These are phyloP conservation scores for Epirrita christyi DNA, from an alignment of 2,888 invertebrate species.

Conservation along the genomic window DNA sequence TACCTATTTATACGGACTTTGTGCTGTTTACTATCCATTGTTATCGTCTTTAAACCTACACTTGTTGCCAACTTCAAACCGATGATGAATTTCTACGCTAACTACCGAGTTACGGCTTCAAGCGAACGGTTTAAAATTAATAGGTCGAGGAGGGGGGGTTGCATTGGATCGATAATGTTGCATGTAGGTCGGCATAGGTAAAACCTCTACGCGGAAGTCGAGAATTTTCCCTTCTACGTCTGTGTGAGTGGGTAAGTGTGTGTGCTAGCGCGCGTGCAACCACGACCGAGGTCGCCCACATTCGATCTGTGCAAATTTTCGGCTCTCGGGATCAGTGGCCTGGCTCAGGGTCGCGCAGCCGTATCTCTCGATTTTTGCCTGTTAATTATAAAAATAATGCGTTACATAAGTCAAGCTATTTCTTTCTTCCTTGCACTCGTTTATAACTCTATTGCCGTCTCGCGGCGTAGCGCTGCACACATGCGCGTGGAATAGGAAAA, in stretches of 20 bases:
- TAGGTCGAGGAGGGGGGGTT: slow-evolving; percentile 36
- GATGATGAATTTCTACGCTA: slow-evolving; percentile 13
- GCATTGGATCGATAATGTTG: slow-evolving; percentile 40
- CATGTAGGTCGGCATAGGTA: slow-evolving; percentile 35
- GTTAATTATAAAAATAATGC: slow-evolving; percentile 85
- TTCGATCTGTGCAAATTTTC: slow-evolving; percentile 84
- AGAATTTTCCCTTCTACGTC: slow-evolving; percentile 63
- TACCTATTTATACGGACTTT: too few relatives aligned
- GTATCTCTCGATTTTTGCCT: slow-evolving; percentile 84
- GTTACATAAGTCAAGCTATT: slow-evolving; percentile 71
- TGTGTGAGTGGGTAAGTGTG: slow-evolving; percentile 52
- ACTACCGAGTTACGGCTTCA: slow-evolving; percentile 31
- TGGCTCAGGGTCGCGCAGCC: slow-evolving; percentile 76
- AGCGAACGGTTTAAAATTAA: slow-evolving; percentile 39
- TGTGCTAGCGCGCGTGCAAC: slow-evolving; percentile 70
- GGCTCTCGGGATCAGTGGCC: slow-evolving; percentile 78
- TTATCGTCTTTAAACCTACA: slow-evolving; percentile 11
- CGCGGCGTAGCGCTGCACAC: slow-evolving; percentile 72
- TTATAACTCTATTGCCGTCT: slow-evolving; percentile 48
- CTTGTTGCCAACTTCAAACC: slow-evolving; percentile 1
- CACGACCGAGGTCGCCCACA: slow-evolving; percentile 82
- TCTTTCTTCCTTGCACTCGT: slow-evolving; percentile 55
- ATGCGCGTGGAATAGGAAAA: slow-evolving; percentile 68
- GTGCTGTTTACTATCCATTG: too few relatives aligned
- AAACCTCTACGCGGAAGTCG: slow-evolving; percentile 65